Percentiles rank a stretch among this genome's conserved stretches.
Evolutionary conservation across 2,113 vertebrate genomes (phyloP).

Genomic region (Cochlearius cochlearius): DNA sequence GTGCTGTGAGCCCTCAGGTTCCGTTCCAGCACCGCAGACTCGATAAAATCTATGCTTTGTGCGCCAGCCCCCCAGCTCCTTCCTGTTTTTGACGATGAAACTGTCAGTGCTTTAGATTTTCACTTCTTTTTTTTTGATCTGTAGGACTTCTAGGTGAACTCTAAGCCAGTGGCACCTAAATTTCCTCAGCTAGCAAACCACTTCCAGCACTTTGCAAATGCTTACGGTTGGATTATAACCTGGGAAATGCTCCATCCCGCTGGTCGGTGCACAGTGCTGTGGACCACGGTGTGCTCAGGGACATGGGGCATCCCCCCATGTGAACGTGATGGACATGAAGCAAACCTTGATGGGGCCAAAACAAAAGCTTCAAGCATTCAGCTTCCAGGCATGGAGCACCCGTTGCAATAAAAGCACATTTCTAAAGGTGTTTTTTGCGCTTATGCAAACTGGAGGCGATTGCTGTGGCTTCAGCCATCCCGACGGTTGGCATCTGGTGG

Average conservation of each 20-base stretch:
- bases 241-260: background rate
- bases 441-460: rapidly evolving
- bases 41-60: background rate
- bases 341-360: background rate
- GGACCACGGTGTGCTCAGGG: rapidly evolving
- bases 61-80: background rate
- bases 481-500: rapidly evolving
- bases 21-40: rapidly evolving
- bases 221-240: rapidly evolving
- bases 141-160: background rate
- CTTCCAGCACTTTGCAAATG: rapidly evolving
- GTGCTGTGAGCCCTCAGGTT: background rate
- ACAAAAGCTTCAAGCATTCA: no score
- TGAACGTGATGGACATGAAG: rapidly evolving
- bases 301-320: rapidly evolving
- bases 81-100: background rate
- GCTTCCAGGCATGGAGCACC: background rate
- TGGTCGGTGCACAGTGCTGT: rapidly evolving
- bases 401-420: background rate
- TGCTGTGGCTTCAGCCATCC: background rate
- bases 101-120: rapidly evolving
- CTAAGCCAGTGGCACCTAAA: rapidly evolving
- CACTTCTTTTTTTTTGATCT: background rate
- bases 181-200: rapidly evolving
- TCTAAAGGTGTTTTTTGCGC: background rate